These are phyloP conservation scores for Ptyas mucosa DNA, from an alignment of 2,113 vertebrate species.

Conservation along the genomic window DNA sequence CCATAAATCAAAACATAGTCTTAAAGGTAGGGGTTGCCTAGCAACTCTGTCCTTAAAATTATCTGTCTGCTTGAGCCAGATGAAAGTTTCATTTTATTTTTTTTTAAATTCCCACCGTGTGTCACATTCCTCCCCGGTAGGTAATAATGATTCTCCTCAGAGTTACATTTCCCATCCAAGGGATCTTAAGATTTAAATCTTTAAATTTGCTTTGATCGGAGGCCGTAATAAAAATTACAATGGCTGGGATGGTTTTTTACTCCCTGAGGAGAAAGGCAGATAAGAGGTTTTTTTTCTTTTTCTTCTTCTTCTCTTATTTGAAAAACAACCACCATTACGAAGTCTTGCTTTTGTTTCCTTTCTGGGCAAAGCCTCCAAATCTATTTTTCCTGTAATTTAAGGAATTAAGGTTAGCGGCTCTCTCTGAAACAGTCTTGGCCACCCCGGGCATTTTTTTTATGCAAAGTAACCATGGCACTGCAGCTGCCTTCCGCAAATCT, in stretches of 20 bases:
- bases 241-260: slow-evolving; percentile 2
- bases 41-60: slow-evolving; percentile 29
- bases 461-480: slow-evolving; percentile 52
- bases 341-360: slow-evolving; percentile 50
- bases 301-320: not conserved
- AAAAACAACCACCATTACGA: slow-evolving; percentile 46
- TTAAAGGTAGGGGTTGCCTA: slow-evolving; percentile 22
- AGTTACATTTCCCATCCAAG: slow-evolving; percentile 32
- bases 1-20: slow-evolving; percentile 2
- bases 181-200: slow-evolving; percentile 2
- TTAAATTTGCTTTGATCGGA: slow-evolving; percentile 23
- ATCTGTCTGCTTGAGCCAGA: slow-evolving; percentile 6
- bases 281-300: too few species aligned
- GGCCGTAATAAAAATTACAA: slow-evolving; percentile 19
- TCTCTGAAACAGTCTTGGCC: not conserved
- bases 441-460: slow-evolving; percentile 7
- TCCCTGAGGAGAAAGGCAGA: not conserved
- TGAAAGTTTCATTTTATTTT: not conserved
- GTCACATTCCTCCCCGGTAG: not conserved
- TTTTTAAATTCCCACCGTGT: not conserved
- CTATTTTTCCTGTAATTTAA: slow-evolving; percentile 54
- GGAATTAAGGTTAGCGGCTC: slow-evolving; percentile 45
- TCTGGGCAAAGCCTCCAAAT: slow-evolving; percentile 52
- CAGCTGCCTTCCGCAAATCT: slow-evolving; percentile 56
- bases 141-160: slow-evolving; percentile 21